Evolutionary conservation across 2,888 invertebrate species (phyloP).

Genomic region (Idaea biselata): DNA sequence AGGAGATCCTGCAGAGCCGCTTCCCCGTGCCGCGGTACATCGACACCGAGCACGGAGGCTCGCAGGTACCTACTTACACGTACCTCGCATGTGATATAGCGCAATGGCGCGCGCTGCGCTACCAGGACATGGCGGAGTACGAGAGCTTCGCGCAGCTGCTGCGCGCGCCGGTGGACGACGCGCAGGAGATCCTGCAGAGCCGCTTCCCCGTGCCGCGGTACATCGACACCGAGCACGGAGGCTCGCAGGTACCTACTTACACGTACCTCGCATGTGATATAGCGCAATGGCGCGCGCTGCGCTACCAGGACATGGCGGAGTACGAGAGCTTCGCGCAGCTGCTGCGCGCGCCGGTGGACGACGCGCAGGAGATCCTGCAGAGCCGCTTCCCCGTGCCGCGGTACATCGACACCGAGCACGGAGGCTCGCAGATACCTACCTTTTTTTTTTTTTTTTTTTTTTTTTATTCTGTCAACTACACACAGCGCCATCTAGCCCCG

Average conservation of each 20-base stretch:
- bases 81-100: no score
- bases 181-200: constrained; percentile 96
- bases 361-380: constrained; percentile 97
- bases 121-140: constrained; percentile 98
- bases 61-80: no score
- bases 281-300: constrained; percentile 96
- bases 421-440: constrained; percentile 97
- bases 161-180: constrained; percentile 97
- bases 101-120: constrained; percentile 96
- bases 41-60: constrained; percentile 99
- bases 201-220: constrained; percentile 99
- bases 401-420: constrained; percentile 99
- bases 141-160: constrained; percentile 98
- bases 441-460: no score
- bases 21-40: constrained; percentile 99
- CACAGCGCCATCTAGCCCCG: no score
- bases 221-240: constrained; percentile 99
- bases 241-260: constrained; percentile 94
- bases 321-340: constrained; percentile 98
- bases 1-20: constrained; percentile 95
- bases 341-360: constrained; percentile 96
- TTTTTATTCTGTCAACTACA: no score
- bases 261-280: constrained; percentile 73
- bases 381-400: constrained; percentile 99
- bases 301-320: constrained; percentile 98